These are phyloP conservation scores for Indicator indicator DNA, from an alignment of 2,113 vertebrate species.

Conservation along the genomic window DNA sequence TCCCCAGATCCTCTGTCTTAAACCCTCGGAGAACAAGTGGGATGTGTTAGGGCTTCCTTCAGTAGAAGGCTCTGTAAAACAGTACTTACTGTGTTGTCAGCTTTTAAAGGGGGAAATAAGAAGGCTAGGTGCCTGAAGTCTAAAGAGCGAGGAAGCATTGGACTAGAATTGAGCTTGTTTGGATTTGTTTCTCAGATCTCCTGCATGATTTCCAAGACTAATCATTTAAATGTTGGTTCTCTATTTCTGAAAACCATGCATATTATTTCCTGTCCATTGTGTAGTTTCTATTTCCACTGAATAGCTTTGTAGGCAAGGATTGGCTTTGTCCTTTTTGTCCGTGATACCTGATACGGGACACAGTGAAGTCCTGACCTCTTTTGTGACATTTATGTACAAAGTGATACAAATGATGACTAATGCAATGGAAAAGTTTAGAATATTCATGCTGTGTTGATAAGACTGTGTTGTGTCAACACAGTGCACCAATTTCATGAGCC, in stretches of 20 bases:
- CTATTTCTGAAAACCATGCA: neutral
- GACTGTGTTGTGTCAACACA: neutral
- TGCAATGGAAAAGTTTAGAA: neutral
- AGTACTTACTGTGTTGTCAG: neutral
- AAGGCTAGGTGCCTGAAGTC: neutral
- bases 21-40: neutral
- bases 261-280: neutral
- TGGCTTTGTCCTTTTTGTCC: neutral
- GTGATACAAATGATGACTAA: neutral
- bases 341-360: neutral
- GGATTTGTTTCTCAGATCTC: neutral
- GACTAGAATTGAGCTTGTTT: neutral
- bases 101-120: neutral
- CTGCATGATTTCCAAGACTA: neutral
- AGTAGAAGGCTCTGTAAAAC: neutral
- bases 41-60: neutral
- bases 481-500: neutral
- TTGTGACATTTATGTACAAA: neutral
- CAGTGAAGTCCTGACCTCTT: neutral
- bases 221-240: neutral
- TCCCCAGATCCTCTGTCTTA: neutral
- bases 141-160: neutral
- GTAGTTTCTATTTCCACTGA: neutral
- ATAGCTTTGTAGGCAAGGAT: neutral
- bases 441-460: neutral